Conservation (phyloP, 2,113 vertebrate genomes). For the Dromiciops gliroides region DNA sequence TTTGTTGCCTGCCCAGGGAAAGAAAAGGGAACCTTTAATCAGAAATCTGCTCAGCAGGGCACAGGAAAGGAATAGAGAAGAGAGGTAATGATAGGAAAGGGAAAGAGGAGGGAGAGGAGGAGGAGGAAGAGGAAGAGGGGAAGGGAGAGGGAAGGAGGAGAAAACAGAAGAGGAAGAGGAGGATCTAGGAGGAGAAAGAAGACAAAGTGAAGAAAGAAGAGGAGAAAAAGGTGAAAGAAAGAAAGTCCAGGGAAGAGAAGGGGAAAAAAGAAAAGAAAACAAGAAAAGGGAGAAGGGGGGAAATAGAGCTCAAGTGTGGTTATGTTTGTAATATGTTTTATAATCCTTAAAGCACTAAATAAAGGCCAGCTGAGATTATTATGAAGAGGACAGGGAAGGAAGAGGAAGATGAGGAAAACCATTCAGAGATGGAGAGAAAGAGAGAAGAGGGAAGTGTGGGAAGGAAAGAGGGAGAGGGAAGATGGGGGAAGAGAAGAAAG, state of each 20-base stretch:
- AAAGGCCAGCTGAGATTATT: not conserved
- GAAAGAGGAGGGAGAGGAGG: not conserved
- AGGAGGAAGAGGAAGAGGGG: not conserved
- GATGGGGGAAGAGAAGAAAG: not conserved
- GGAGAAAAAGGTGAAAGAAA: not conserved
- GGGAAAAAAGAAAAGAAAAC: not conserved
- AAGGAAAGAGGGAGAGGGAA: not conserved
- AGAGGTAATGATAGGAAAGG: not conserved
- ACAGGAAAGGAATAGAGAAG: accelerated
- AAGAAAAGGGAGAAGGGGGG: not conserved
- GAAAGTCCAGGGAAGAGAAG: not conserved
- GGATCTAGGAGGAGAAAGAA: not conserved
- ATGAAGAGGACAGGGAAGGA: not conserved
- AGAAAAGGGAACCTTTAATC: constrained; percentile 81
- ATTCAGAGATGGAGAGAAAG: not conserved
- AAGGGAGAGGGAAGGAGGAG: not conserved
- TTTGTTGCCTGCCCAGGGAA: constrained; percentile 80
- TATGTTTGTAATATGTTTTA: not conserved
- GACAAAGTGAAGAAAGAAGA: not conserved
- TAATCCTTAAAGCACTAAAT: not conserved
- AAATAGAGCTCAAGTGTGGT: not conserved
- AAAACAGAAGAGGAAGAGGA: not conserved
- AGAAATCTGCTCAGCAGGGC: constrained; percentile 51
- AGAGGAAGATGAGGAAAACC: not conserved
- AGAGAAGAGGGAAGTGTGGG: not conserved